These are phyloP conservation scores for Chirona hameri DNA, from an alignment of 2,888 invertebrate species.

Conservation along the genomic window DNA sequence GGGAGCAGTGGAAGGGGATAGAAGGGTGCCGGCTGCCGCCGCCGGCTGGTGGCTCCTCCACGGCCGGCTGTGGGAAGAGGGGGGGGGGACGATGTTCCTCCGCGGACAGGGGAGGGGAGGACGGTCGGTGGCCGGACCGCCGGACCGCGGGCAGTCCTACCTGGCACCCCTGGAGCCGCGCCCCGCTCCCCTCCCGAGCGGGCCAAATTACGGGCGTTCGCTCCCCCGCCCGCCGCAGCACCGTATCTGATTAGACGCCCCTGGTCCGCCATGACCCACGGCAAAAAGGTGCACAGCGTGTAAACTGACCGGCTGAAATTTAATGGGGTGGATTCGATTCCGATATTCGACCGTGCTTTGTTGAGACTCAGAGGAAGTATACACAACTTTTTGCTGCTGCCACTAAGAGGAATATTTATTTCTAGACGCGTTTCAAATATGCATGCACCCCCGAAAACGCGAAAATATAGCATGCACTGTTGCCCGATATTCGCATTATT, in stretches of 20 bases:
- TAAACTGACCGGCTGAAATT: background rate
- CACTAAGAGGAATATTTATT: no score
- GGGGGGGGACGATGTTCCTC: background rate
- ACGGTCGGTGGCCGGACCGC: background rate
- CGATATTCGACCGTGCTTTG: background rate
- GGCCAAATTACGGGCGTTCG: constrained; percentile 1
- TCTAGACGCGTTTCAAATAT: no score
- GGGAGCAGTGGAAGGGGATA: background rate
- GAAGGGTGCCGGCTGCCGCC: background rate
- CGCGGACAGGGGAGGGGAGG: background rate
- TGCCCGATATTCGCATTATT: no score
- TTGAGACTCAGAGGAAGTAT: background rate
- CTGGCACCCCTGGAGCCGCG: background rate
- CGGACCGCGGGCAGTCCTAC: background rate
- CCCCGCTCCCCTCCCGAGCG: background rate
- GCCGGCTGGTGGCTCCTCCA: no score
- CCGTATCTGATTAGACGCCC: background rate
- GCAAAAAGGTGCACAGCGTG: background rate
- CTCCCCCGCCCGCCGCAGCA: background rate
- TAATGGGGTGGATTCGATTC: background rate
- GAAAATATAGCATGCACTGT: no score
- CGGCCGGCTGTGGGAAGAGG: no score
- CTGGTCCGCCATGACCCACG: background rate
- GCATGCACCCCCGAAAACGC: no score
- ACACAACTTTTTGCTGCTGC: no score